phyloP scores from a whole-genome alignment of 2,888 invertebrate genomes.

The Metallyticus violacea region DNA sequence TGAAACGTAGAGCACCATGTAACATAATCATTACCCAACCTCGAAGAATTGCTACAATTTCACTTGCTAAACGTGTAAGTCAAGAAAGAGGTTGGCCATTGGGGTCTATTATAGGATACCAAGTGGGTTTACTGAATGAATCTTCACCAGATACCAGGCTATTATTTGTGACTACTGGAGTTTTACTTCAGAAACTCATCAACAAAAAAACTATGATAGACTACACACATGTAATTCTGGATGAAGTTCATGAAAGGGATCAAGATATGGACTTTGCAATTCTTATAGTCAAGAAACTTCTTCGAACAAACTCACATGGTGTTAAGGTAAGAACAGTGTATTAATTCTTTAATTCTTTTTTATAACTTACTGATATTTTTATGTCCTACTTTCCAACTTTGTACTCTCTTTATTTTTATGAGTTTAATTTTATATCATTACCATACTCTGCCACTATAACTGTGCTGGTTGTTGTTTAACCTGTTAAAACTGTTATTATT shows the following conservation, averaged over 20 bases:
- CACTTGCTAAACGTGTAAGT: conserved; percentile 81
- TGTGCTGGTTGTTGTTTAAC: too few species aligned
- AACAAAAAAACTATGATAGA: conserved; percentile 65
- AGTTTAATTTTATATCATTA: too few species aligned
- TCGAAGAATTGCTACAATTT: conserved; percentile 87
- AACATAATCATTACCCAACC: conserved; percentile 94
- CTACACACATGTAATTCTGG: conserved; percentile 86
- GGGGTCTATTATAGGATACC: conserved; percentile 84
- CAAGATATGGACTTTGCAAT: conserved; percentile 90
- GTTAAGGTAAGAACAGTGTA: conserved; percentile 62
- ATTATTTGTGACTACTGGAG: conserved; percentile 85
- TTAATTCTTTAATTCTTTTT: too few species aligned
- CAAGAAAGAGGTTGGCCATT: conserved; percentile 78
- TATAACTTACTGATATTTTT: too few species aligned
- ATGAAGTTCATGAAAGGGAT: conserved; percentile 92
- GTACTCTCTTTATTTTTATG: too few species aligned
- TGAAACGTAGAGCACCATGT: conserved; percentile 61
- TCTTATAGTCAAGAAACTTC: conserved; percentile 74
- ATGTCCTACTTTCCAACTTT: too few species aligned
- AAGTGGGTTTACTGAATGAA: conserved; percentile 71
- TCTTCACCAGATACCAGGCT: conserved; percentile 68
- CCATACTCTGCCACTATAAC: too few species aligned
- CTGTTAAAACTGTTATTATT: too few species aligned
- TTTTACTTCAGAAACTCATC: conserved; percentile 78
- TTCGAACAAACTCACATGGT: conserved; percentile 62